Conservation (phyloP, 1,140 invertebrate genomes). For the Maconellicoccus hirsutus region DNA sequence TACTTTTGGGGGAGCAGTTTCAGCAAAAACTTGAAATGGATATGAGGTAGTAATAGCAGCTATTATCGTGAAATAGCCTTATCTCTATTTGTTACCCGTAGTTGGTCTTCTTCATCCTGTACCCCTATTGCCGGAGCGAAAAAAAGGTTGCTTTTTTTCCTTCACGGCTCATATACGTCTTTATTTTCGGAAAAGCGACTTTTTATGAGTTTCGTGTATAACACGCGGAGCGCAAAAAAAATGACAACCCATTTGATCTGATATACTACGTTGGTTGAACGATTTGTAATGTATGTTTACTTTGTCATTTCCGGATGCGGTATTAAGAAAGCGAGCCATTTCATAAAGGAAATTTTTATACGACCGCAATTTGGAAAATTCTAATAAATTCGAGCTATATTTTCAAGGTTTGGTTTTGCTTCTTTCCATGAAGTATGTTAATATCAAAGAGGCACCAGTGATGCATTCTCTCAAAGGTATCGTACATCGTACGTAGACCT, state of each 20-base stretch:
- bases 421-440: too few species aligned
- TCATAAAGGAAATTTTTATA: too few species aligned
- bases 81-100: conserved; percentile 19
- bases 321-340: not conserved
- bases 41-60: conserved; percentile 19
- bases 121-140: not conserved
- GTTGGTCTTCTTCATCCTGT: conserved; percentile 3
- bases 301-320: not conserved
- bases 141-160: conserved; percentile 6
- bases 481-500: too few species aligned
- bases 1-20: conserved; percentile 2
- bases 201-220: conserved; percentile 6
- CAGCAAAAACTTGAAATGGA: conserved; percentile 20
- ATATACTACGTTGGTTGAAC: not conserved
- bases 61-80: conserved; percentile 19
- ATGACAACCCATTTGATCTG: conserved; percentile 7
- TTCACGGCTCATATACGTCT: conserved; percentile 19
- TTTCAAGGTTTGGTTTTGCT: too few species aligned
- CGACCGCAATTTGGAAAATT: too few species aligned
- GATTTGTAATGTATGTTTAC: conserved; percentile 1
- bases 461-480: too few species aligned
- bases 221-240: not conserved
- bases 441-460: too few species aligned
- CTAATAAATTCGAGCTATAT: too few species aligned
- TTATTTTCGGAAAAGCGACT: conserved; percentile 15